These are phyloP conservation scores for Tanytarsus gracilentus DNA, from an alignment of 2,888 invertebrate species.

Conservation along the genomic window DNA sequence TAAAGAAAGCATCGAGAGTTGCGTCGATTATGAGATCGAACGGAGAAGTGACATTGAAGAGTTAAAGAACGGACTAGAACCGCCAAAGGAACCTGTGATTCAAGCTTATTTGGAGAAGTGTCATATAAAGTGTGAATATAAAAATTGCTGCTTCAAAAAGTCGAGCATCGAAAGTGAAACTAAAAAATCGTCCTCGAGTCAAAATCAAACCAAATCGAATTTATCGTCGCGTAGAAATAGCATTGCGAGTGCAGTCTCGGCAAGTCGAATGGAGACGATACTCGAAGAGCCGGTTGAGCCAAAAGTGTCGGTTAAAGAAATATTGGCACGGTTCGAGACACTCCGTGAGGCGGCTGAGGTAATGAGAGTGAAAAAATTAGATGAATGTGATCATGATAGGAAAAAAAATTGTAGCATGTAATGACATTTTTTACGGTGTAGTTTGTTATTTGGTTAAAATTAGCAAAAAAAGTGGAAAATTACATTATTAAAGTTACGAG, in stretches of 20 bases:
- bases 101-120: slow-evolving; percentile 32
- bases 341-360: slow-evolving; percentile 33
- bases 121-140: slow-evolving; percentile 31
- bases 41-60: slow-evolving; percentile 41
- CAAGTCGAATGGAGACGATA: slow-evolving; percentile 71
- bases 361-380: slow-evolving; percentile 33
- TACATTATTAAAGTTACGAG: no score
- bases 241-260: slow-evolving; percentile 46
- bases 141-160: slow-evolving; percentile 31
- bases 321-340: slow-evolving; percentile 71
- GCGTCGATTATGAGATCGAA: slow-evolving; percentile 29
- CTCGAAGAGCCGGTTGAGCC: slow-evolving; percentile 67
- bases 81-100: slow-evolving; percentile 31
- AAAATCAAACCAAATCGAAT: slow-evolving; percentile 13
- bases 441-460: no score
- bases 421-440: no score
- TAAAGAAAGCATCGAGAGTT: no score
- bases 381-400: slow-evolving; percentile 32
- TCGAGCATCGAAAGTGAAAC: slow-evolving; percentile 21
- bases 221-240: slow-evolving; percentile 37
- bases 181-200: slow-evolving; percentile 17
- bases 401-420: no score
- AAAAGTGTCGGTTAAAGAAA: slow-evolving; percentile 76
- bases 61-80: slow-evolving; percentile 36
- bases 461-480: no score